Evolutionary conservation across 2,113 vertebrate species (phyloP).

Genomic region (Boleophthalmus pectinirostris): DNA sequence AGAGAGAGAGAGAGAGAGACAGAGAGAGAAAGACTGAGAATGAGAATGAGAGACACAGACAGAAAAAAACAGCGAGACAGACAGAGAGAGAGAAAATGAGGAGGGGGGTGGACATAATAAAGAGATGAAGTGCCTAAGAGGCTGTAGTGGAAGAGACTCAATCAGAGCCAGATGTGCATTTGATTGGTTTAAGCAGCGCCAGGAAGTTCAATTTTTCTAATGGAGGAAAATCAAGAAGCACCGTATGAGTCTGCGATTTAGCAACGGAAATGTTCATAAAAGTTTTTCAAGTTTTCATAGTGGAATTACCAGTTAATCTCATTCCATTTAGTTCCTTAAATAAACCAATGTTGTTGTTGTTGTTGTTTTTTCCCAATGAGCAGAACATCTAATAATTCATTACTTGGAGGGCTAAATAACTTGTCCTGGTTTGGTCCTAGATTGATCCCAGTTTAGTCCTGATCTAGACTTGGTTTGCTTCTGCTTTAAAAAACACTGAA

Average conservation of each 20-base stretch:
- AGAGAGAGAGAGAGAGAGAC: slow-evolving; percentile 5
- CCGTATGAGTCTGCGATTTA: slow-evolving; percentile 7
- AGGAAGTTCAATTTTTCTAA: slow-evolving; percentile 8
- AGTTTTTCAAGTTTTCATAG: not conserved
- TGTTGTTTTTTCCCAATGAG: no score
- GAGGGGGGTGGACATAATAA: slow-evolving; percentile 20
- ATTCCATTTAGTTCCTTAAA: no score
- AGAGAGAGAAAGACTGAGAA: slow-evolving; percentile 17
- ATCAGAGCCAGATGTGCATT: slow-evolving; percentile 33
- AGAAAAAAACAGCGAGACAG: slow-evolving; percentile 3
- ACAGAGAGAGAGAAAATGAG: slow-evolving; percentile 13
- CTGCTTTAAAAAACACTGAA: no score
- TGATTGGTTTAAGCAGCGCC: slow-evolving; percentile 13
- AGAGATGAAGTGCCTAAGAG: slow-evolving; percentile 35
- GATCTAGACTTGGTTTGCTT: no score
- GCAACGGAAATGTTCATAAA: not conserved
- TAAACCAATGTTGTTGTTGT: no score
- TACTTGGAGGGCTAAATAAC: no score
- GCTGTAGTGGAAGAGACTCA: slow-evolving; percentile 17
- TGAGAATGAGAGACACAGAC: not conserved
- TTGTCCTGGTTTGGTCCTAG: not conserved
- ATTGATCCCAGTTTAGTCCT: no score
- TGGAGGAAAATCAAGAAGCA: slow-evolving; percentile 11
- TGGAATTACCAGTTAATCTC: no score
- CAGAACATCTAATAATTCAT: no score